Conservation (phyloP, 2,797 vertebrate genomes). For the Acanthurus leucopareius region DNA sequence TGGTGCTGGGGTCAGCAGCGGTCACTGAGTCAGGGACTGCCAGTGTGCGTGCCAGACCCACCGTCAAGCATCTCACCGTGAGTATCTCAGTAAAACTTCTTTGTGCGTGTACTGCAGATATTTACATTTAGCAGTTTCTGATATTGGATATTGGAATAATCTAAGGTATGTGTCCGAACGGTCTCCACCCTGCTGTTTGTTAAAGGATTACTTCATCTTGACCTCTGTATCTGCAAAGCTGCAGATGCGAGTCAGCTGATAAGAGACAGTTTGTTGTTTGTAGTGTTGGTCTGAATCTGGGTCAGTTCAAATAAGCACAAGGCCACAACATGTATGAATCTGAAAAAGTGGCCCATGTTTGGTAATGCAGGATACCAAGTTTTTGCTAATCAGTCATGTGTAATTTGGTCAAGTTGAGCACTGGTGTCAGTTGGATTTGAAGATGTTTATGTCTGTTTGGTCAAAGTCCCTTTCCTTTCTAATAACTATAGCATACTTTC, state of each 20-base stretch:
- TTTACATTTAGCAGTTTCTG: neutral
- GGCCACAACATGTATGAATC: neutral
- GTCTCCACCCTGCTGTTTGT: neutral
- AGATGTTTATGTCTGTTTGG: neutral
- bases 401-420: neutral
- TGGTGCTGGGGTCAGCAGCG: conserved; percentile 66
- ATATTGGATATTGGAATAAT: neutral
- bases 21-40: conserved; percentile 85
- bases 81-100: conserved; percentile 57
- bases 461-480: neutral
- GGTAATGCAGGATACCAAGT: neutral
- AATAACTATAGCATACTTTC: neutral
- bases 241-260: conserved; percentile 18
- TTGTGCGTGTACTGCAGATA: neutral
- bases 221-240: conserved; percentile 2
- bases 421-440: neutral
- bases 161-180: neutral
- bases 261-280: conserved; percentile 16
- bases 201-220: conserved; percentile 3
- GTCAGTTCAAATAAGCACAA: conserved; percentile 2
- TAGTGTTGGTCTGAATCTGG: neutral
- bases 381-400: neutral
- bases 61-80: conserved; percentile 84
- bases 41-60: conserved; percentile 86
- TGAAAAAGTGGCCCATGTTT: neutral